Percentiles rank a stretch among this genome's conserved stretches.
phyloP scores from a whole-genome alignment of 2,888 invertebrate genomes.

The Acanthosepion pharaonis region DNA sequence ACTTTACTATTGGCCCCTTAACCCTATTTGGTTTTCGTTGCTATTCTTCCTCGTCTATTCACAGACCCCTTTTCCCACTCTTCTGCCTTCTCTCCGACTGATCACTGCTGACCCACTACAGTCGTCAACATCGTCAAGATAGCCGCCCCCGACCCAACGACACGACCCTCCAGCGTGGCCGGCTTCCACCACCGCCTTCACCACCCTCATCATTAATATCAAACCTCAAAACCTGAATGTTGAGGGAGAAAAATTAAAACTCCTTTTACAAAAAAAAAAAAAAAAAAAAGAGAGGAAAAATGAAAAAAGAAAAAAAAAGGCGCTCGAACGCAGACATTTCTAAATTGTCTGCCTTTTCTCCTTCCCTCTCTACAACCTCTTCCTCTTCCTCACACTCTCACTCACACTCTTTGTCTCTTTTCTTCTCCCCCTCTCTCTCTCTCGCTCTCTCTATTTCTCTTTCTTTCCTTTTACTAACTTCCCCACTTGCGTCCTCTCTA shows the following conservation, averaged over 20 bases:
- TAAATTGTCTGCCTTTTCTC: background rate
- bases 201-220: constrained; percentile 33
- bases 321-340: background rate
- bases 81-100: background rate
- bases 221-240: constrained; percentile 22
- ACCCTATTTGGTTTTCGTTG: background rate
- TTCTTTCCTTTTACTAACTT: too few species aligned
- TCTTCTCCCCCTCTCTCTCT: background rate
- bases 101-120: background rate
- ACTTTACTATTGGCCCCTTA: background rate
- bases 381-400: background rate
- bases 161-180: background rate
- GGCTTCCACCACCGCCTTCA: background rate
- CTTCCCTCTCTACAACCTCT: background rate
- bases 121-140: constrained; percentile 17
- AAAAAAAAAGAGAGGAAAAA: background rate
- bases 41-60: background rate
- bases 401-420: too few species aligned
- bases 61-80: background rate
- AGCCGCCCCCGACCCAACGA: background rate
- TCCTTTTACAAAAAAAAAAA: background rate
- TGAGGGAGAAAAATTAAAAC: background rate
- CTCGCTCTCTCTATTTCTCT: background rate
- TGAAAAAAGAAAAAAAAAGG: background rate
- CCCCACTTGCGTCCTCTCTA: background rate